Base-by-base conservation (phyloP, 2,113 vertebrate species). In the Galemys pyrenaicus region DNA sequence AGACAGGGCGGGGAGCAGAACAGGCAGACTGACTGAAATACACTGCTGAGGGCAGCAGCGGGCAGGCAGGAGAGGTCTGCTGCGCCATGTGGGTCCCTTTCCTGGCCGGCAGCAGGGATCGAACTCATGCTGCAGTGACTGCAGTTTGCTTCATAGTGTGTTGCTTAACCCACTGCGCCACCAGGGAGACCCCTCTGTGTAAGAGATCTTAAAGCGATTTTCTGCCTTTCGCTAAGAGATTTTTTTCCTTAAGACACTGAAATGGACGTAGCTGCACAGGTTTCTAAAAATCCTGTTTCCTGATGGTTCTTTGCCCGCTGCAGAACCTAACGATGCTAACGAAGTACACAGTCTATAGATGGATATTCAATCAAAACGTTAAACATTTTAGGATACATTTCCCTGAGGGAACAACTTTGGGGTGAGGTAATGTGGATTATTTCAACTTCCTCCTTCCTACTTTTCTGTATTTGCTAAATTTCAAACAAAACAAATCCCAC, bases 391-490 rank as follows among this genome's bases (percentile, higher is more conserved):
- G 60, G 39, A 64, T 37, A 84, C 19, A 67, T 81, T 41, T 91
- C 73, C 84, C 78, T 68, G 46, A 81, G 28, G 75, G 0, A 82
- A 39, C 46, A 65, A 28, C 67, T 78, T 28, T 30, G n/a, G 6
- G n/a, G 32, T 81, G 37, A 35, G 17, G 30, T 87, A 62, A 68
- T 51, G 37, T 24, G 4, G 8, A 39, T 88, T 60, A 51, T 51
- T 95, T 92, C 62, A 6, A 49, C 92, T 68, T 94, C 30, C 92
- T 68, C 92, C 30, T 44, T 65, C 58, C 82, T 54, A 15, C 26
- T 49, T 67, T 56, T 68, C 62, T 78, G 54, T 41, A 77, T 51
- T 86, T 84, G 44, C 90, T 64, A n/a, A 20, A 51, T 83, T 87
- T 89, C 75, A 67, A 58, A 65, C 49, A 94, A 92, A 85, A n/a